Base-by-base conservation (phyloP, 2,888 invertebrate species). In the Patella pellucida region DNA sequence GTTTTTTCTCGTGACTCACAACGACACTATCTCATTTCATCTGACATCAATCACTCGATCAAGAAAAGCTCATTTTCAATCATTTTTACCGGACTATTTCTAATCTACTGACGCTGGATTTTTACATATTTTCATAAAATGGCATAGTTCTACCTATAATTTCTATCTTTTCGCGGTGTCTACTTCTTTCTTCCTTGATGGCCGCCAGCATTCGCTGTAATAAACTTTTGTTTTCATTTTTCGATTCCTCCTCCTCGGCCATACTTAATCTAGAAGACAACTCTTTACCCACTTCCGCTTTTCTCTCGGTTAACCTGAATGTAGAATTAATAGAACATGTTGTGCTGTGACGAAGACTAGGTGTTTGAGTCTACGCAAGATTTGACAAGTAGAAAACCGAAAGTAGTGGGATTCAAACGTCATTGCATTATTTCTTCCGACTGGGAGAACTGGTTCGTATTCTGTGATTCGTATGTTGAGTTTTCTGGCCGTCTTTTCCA, bases 171-270 rank as follows among this genome's bases (percentile, higher is more conserved):
- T 54, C 41, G 41, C 68, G 5, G 19, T 54, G 62, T 69, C 74
- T 78, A 41, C 69, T 76, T 54, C 78, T 74, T 56, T 78, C 76
- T 52, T 78, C 76, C 14, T 68, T 71, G 56, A 78, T 76, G 19
- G 72, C 72, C 15, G 71, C 67, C 4, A 78, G 72, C 78, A 78
- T 78, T 68, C 69, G 76, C 52, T 74, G 76, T 56, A 78, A 16
- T 27, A 72, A 78, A 68, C 68, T 77, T 72, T 68, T 68, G 19
- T 73, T 79, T 78, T 68, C 81, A 76, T 50, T 71, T 23, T 76
- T 70, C 16, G 73, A 41, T 31, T 78, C 80, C 15, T 81, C 82
- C 74, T 84, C 85, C 75, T 85, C 85, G 79, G 85, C 84, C 85
- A 85, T 85, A 76, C 82, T 84, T 76, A 16, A 67, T 23, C 7